These are phyloP conservation scores for Acrocyrtus sp. DNA, from an alignment of 2,888 invertebrate species.

Conservation along the genomic window DNA sequence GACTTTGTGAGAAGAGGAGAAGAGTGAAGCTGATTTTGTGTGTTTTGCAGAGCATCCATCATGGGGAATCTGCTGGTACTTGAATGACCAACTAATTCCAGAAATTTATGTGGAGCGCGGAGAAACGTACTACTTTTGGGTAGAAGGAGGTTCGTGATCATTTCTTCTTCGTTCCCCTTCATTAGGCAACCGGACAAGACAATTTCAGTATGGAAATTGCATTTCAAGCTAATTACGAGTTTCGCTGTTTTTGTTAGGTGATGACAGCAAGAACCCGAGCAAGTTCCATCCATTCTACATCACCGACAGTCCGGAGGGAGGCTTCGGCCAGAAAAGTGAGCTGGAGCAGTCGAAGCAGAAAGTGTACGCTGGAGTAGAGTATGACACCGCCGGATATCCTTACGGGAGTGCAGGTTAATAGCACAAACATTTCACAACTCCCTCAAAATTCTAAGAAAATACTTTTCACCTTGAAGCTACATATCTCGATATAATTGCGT, in stretches of 20 bases:
- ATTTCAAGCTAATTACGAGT: too few relatives aligned
- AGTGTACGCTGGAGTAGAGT: conserved; percentile 84
- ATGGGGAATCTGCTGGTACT: conserved; percentile 66
- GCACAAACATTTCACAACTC: too few relatives aligned
- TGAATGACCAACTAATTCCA: conserved; percentile 66
- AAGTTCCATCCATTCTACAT: conserved; percentile 94
- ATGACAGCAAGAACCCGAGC: conserved; percentile 81
- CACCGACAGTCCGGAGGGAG: conserved; percentile 86
- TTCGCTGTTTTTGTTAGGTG: conserved; percentile 70
- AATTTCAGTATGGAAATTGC: too few relatives aligned
- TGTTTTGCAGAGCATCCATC: conserved; percentile 65
- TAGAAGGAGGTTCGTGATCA: conserved; percentile 64
- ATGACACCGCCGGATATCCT: conserved; percentile 80
- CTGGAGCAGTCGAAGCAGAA: conserved; percentile 77
- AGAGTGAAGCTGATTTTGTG: too few relatives aligned
- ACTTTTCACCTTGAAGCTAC: too few relatives aligned
- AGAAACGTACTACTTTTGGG: conserved; percentile 65
- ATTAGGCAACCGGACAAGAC: too few relatives aligned
- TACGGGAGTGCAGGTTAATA: conserved; percentile 79
- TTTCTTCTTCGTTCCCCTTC: too few relatives aligned
- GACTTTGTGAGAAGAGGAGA: too few relatives aligned
- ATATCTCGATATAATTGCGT: too few relatives aligned
- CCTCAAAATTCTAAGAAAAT: too few relatives aligned
- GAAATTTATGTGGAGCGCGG: conserved; percentile 66
- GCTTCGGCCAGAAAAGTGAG: conserved; percentile 81